These are phyloP conservation scores for Ianthella basta DNA, from an alignment of 37 sponge, comb jelly and placozoan genomes.

Conservation along the genomic window DNA sequence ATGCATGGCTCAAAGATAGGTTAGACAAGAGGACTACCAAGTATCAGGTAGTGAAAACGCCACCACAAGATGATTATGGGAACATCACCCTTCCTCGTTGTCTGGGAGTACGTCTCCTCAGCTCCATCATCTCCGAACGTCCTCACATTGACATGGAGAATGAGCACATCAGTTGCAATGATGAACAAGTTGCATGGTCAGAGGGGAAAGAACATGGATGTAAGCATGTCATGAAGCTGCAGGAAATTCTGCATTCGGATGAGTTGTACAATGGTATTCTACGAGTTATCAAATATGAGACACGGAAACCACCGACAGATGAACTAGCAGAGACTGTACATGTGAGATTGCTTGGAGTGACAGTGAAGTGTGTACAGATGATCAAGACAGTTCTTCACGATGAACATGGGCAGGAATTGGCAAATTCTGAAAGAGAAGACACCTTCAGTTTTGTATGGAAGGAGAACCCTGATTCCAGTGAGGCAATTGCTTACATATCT, in stretches of 20 bases:
- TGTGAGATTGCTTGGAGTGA: background rate
- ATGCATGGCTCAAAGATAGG: constrained; percentile 19
- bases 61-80: constrained; percentile 14
- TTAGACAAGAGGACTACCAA: background rate
- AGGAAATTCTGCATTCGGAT: background rate
- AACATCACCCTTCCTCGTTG: background rate
- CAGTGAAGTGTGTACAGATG: constrained; percentile 16
- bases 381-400: constrained; percentile 19
- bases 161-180: constrained; percentile 1
- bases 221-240: background rate
- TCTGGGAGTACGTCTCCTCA: constrained; percentile 16
- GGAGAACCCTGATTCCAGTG: background rate
- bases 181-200: background rate
- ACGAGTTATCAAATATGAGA: constrained; percentile 5
- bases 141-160: constrained; percentile 12
- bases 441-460: background rate
- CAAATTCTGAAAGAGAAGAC: background rate
- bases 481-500: background rate
- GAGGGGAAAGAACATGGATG: constrained; percentile 21
- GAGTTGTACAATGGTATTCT: constrained; percentile 8
- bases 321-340: background rate
- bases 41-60: background rate
- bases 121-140: background rate
- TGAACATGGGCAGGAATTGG: background rate
- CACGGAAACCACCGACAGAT: background rate